A percentile compares a stretch with the other conserved stretches of the same genome.
phyloP scores from a whole-genome alignment of 1,140 invertebrate species.

The Caenorhabditis elegans region WBcel235 BX284605.5:18966501-18967000 shows the following conservation, averaged over 20 bases:
- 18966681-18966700: background rate
- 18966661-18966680: background rate
- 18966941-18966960: too few relatives aligned
- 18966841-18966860: background rate
- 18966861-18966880: too few relatives aligned
- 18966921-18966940: too few relatives aligned
- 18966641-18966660: background rate
- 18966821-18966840: background rate
- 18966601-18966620: conserved; percentile 3
- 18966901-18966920: too few relatives aligned
- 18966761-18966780: background rate
- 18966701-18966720: conserved; percentile 7
- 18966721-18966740: background rate
- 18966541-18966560: background rate
- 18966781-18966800: background rate
- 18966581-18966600: background rate
- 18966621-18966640: background rate
- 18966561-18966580: background rate
- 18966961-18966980: too few relatives aligned
- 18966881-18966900: too few relatives aligned
- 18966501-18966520: background rate
- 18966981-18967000: too few relatives aligned
- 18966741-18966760: background rate
- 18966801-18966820: background rate
- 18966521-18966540: background rate